Base-by-base conservation (phyloP, 53 echinoderm and acorn worm genomes). In the Zoroaster sp. region DNA sequence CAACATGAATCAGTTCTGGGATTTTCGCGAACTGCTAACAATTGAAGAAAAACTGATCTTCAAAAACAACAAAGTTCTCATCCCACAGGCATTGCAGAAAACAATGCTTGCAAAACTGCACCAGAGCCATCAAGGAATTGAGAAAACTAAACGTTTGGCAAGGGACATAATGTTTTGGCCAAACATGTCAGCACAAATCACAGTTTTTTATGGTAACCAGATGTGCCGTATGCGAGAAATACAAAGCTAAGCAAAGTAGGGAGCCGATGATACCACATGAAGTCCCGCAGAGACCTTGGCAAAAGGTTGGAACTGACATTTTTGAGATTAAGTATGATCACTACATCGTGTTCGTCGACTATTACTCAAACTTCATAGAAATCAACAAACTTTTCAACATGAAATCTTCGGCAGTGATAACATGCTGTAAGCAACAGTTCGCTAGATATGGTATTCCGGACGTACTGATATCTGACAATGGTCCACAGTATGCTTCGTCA, bases 241-340 rank as follows among this genome's bases (percentile, higher is more conserved):
- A 63, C 28, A 80, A 54, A 14, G 20, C 59, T 25, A 39, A 28
- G 35, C 82, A 88, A 35, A 66, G 35, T 5, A 40, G 28, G 52
- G 87, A 91, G 40, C 89, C 91, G 21, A 52, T 91, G 45, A 73
- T 66, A 3, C 32, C 76, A 12, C 87, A 91, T 40, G 80, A 91
- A 39, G 89, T 83, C 35, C 92, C 94, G 7, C 39, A 77, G 3
- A 78, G 91, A 65, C 91, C 83, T 46, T 91, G 94, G 94, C 11
- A 85, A 32, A 91, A 66, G 86, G 52, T 94, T 17, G 94, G 89
- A 6, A 86, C 80, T 10, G 94, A 91, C 72, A 41, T 94, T 20
- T 94, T 94, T 78, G 71, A 88, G 23, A 35, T 91, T 9, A 74
- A 94, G 39, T 66, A 83, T n/a, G 37, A 77, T n/a, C 39, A 85